Base-by-base conservation (phyloP, 2,797 vertebrate genomes). In the Sebastes alutus region DNA sequence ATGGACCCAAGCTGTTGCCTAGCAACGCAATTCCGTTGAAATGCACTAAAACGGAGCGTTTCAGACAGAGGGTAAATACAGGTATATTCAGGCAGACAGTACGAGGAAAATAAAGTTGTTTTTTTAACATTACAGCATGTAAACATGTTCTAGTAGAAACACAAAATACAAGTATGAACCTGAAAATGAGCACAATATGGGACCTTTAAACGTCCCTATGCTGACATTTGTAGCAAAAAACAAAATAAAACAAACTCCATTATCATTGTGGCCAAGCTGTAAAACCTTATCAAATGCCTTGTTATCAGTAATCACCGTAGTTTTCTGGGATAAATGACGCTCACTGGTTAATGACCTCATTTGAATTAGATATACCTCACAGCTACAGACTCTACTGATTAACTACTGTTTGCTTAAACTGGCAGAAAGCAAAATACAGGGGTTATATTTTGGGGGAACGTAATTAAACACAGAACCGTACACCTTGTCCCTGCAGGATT, bases 251-350 rank as follows among this genome's bases (percentile, higher is more conserved):
- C 8, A 20, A 33, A 52, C 30, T 25, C 14, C 14, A 9, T 32
- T 56, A 5, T 59, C 23, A 49, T 29, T 65, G 46, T 72, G 67
- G 75, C 73, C 82, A 87, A 87, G 81, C 87, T 82, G 25, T 90
- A 88, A 85, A 79, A 85, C 71, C 59, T 78, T 87, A 81, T 90
- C 75, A 81, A 78, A 73, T 78, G 29, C 12, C 55, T 38, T 66
- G 70, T 85, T 83, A 75, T 79, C 71, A 74, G 81, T 88, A 90
- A 88, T 87, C 46, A 82, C 80, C 69, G 69, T 88, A 77, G 88
- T 94, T 92, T 72, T 89, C 38, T 23, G 38, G 82, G 92, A 91
- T 88, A 78, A 74, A 88, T 88, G 87, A 85, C 10, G 7, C 68
- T 70, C 74, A 74, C 29, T 72, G 78, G 78, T 84, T 67, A 86